phyloP scores from a whole-genome alignment of 2,113 vertebrate species.

The Prochilodus magdalenae region DNA sequence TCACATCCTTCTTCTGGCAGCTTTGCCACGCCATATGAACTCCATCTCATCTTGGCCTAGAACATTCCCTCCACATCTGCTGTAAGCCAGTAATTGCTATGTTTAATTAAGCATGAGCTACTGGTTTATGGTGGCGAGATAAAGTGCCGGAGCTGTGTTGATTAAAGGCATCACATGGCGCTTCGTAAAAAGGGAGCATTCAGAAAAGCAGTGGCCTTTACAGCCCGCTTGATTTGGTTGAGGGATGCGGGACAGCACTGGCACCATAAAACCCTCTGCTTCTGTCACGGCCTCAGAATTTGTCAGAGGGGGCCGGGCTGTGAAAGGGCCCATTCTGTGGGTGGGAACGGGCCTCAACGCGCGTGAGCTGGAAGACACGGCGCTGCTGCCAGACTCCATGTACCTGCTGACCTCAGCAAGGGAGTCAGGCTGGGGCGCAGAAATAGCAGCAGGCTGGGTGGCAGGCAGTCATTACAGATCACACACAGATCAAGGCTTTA shows the following conservation, averaged over 20 bases:
- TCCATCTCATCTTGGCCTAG: slow-evolving; percentile 15
- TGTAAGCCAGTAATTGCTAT: slow-evolving; percentile 35
- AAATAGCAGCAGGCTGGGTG: slow-evolving; percentile 58
- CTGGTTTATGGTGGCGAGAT: slow-evolving; percentile 56
- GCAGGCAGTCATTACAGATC: slow-evolving; percentile 52
- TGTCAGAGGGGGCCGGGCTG: slow-evolving; percentile 16
- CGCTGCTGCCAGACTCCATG: slow-evolving; percentile 20
- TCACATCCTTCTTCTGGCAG: slow-evolving; percentile 21
- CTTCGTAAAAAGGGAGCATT: slow-evolving; percentile 21
- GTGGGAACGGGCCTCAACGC: slow-evolving; percentile 28
- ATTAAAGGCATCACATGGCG: slow-evolving; percentile 53
- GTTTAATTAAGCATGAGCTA: slow-evolving; percentile 55
- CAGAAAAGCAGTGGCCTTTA: slow-evolving; percentile 35
- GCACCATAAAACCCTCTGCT: slow-evolving; percentile 19
- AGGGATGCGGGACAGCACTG: slow-evolving; percentile 27
- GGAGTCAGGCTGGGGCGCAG: slow-evolving; percentile 45
- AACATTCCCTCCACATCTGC: slow-evolving; percentile 42
- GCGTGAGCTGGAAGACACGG: not conserved
- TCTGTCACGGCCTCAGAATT: slow-evolving; percentile 34
- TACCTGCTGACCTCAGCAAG: slow-evolving; percentile 55
- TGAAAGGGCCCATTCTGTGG: slow-evolving; percentile 39
- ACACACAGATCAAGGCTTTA: slow-evolving; percentile 58
- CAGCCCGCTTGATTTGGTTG: slow-evolving; percentile 31
- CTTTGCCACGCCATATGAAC: not conserved
- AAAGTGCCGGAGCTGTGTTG: slow-evolving; percentile 35